These are phyloP conservation scores for Carettochelys insculpta DNA, from an alignment of 2,113 vertebrate genomes.

Conservation along the genomic window DNA sequence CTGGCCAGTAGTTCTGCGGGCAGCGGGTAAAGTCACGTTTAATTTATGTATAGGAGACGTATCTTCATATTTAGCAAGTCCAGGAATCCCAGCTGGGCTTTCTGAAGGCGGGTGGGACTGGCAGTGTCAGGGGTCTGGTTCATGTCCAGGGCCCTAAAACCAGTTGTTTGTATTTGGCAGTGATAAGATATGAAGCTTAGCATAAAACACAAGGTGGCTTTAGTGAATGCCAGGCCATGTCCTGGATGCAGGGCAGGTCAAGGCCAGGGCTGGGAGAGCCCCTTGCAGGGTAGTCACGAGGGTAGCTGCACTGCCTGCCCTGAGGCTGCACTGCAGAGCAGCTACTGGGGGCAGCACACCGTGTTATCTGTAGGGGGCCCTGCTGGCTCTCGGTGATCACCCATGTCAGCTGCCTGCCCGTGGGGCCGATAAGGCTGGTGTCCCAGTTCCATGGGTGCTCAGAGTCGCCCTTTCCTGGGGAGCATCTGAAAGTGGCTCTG, in stretches of 20 bases:
- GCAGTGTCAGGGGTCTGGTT: background rate
- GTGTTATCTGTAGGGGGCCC: background rate
- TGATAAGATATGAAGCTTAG: background rate
- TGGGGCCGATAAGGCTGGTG: accelerated
- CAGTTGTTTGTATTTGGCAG: background rate
- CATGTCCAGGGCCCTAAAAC: background rate
- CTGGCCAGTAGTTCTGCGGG: background rate
- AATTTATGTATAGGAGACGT: background rate
- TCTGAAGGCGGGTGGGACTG: background rate
- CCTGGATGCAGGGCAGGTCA: background rate
- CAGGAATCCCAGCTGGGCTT: background rate
- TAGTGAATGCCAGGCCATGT: background rate
- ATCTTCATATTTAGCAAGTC: background rate
- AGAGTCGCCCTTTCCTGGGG: accelerated
- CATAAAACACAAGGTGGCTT: background rate
- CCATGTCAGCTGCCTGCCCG: background rate
- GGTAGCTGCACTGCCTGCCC: background rate
- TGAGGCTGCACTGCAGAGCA: background rate
- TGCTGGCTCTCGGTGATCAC: background rate
- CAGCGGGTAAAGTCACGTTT: background rate
- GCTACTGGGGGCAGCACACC: background rate
- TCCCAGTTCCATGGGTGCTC: accelerated
- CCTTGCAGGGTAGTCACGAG: background rate
- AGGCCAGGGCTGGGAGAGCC: background rate
- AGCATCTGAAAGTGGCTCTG: accelerated